A percentile compares a stretch with the other conserved stretches of the same genome.
These are phyloP conservation scores for Epistrophella euchroma DNA, from an alignment of 2,888 invertebrate species.

Conservation along the genomic window DNA sequence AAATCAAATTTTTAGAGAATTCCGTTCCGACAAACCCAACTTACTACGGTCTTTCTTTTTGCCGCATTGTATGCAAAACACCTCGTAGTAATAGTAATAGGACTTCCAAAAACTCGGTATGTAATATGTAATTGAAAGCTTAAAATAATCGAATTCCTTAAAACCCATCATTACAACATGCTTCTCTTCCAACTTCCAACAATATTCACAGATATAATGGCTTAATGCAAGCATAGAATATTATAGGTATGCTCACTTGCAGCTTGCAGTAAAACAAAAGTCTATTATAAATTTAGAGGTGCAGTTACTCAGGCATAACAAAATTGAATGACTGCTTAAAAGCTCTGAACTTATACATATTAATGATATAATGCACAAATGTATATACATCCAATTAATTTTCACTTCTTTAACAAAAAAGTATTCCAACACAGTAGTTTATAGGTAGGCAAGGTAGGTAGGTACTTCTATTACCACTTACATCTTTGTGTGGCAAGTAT, in stretches of 20 bases:
- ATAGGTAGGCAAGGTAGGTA: background rate
- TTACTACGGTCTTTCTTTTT: no score
- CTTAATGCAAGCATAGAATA: background rate
- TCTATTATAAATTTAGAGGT: background rate
- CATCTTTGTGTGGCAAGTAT: slow-evolving; percentile 50
- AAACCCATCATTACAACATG: background rate
- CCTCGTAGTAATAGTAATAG: no score
- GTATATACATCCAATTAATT: background rate
- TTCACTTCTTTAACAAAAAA: background rate
- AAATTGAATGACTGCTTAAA: background rate
- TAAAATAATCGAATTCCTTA: background rate
- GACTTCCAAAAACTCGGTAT: no score
- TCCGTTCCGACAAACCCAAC: no score
- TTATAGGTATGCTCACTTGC: no score
- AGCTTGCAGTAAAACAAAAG: background rate
- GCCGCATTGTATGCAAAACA: no score
- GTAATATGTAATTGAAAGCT: no score
- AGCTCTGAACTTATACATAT: background rate
- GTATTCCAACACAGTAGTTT: background rate
- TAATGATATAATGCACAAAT: no score
- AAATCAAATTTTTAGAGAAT: no score
- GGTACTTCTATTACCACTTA: slow-evolving; percentile 55
- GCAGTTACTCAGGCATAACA: no score
- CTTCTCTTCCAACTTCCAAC: no score
- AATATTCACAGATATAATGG: background rate